These are phyloP conservation scores for Heterodera carotae DNA, from an alignment of 1,140 invertebrate species.

Conservation along the genomic window DNA sequence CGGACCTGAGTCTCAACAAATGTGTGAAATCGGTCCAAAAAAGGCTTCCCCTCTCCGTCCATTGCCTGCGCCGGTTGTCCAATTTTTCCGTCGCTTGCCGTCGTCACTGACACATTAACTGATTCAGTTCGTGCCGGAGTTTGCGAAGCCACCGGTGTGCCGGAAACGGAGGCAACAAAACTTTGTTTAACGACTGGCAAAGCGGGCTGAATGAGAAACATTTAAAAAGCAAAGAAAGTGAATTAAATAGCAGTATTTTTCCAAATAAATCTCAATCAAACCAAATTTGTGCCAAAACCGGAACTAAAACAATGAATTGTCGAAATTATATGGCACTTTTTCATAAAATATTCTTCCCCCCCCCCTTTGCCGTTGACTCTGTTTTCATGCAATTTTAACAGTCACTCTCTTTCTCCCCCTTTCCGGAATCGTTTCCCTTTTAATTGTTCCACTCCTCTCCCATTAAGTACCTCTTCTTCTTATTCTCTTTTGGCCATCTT, in stretches of 20 bases:
- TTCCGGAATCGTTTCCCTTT: background rate
- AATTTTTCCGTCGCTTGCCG: background rate
- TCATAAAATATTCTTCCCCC: background rate
- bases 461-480: slow-evolving; percentile 2
- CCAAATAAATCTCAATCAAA: too few species aligned
- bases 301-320: too few species aligned
- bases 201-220: background rate
- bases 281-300: too few species aligned
- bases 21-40: slow-evolving; percentile 23
- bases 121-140: background rate
- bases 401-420: background rate
- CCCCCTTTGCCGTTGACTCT: background rate
- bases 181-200: background rate
- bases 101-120: background rate
- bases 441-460: too few species aligned
- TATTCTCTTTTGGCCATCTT: background rate
- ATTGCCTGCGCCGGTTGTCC: background rate
- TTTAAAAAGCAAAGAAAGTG: too few species aligned
- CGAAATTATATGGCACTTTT: too few species aligned
- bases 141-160: background rate
- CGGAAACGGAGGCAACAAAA: background rate
- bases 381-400: background rate
- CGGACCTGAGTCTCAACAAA: slow-evolving; percentile 27
- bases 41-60: background rate
- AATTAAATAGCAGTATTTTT: too few species aligned